Evolutionary conservation across 2,797 vertebrate genomes (phyloP).

Genomic region (Champsocephalus gunnari): DNA sequence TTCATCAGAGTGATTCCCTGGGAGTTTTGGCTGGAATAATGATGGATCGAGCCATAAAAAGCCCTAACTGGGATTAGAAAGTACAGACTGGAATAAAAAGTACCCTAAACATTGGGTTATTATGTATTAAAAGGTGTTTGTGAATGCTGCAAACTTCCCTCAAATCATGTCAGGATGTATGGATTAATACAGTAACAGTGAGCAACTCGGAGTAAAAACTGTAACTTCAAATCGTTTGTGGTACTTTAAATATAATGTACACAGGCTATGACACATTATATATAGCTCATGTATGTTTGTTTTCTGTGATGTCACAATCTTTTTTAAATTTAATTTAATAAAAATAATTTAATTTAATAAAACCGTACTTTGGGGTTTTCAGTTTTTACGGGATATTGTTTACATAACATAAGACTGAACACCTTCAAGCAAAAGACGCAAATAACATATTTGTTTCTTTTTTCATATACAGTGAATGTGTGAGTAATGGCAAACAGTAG

Average conservation of each 20-base stretch:
- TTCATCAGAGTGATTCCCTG: slow-evolving; percentile 10
- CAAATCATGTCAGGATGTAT: not conserved
- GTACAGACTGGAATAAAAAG: not conserved
- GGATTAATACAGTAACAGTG: not conserved
- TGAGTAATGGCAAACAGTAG: not conserved
- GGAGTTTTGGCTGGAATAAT: not conserved
- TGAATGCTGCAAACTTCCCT: too few relatives aligned
- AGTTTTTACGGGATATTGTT: not conserved
- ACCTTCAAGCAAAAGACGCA: not conserved
- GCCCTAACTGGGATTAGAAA: not conserved
- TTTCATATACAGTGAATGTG: not conserved
- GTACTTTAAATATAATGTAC: not conserved
- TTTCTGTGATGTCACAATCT: not conserved
- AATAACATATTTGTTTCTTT: not conserved
- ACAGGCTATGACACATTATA: not conserved
- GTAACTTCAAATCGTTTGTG: not conserved
- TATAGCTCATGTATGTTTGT: not conserved
- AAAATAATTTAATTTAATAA: not conserved
- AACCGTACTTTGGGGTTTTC: not conserved
- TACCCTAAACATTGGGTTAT: not conserved
- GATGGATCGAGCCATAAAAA: slow-evolving; percentile 9
- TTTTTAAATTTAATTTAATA: not conserved
- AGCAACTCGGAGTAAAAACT: not conserved
- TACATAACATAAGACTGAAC: not conserved
- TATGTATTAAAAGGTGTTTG: not conserved